Evolutionary conservation across 1,140 invertebrate genomes (phyloP), one percentile per base, ranked within the genome.

Genomic region (Heliconius congener): DNA sequence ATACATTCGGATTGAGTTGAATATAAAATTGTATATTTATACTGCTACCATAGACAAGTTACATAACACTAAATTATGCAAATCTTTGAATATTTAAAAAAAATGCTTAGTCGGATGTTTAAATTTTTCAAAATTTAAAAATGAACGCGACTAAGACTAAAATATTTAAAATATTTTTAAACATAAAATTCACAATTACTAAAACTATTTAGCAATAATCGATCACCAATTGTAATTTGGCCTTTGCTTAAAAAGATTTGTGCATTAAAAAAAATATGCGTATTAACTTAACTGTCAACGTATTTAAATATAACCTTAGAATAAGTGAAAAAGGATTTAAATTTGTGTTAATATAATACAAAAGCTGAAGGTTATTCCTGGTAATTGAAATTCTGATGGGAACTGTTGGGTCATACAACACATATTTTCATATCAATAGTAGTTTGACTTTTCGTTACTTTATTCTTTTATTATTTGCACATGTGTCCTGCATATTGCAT

Each of bases 351-450:
- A 82, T 82, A 74, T 55, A 77, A 81, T 73, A 74, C 76, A 60
- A 77, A 70, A n/a, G 55, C 57, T 81, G 80, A 82, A 82, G 81
- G 81, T 82, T 82, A 77, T 82, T 77, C 76, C 76, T 81, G 73
- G 76, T 81, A 66, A 83, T 84, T 84, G 81, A 84, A 84, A 84
- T 80, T 84, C 83, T 77, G 79, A 84, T 84, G 78, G 73, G 78
- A 75, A 70, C 77, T 82, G 78, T 82, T 78, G 78, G 81, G 79
- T 81, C 81, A 82, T 77, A 81, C 75, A 75, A 81, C 71, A 83
- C 60, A 75, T 70, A 77, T 46, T 30, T 55, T 55, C 46, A 77
- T 72, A 42, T 19, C 8, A 39, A 39, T 23, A 66, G 13, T 9
- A 66, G 30, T 27, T 66, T 11, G n/a, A 23, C 9, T 60, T 71